phyloP scores from a whole-genome alignment of 2,797 vertebrate species.

The Cyprinella venusta region DNA sequence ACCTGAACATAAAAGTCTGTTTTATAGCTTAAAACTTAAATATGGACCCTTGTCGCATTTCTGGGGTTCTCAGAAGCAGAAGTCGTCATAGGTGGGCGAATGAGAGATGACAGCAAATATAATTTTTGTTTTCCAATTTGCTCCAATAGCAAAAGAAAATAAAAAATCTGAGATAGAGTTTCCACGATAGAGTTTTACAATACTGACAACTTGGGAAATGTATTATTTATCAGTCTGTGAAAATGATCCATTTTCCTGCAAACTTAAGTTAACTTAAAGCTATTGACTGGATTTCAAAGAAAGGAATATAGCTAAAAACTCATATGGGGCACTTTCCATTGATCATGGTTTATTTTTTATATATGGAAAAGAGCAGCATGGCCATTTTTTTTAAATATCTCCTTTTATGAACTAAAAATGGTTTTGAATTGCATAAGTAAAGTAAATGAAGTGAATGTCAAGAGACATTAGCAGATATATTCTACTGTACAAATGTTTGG shows the following conservation, averaged over 20 bases:
- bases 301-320: not conserved
- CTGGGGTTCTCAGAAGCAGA: not conserved
- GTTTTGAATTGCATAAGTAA: not conserved
- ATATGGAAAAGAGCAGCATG: not conserved
- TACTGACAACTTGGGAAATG: too few species aligned
- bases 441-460: not conserved
- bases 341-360: not conserved
- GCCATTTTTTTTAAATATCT: not conserved
- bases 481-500: not conserved
- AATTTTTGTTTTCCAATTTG: not conserved
- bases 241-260: too few species aligned
- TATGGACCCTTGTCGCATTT: not conserved
- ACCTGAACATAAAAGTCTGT: not conserved
- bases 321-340: not conserved
- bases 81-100: not conserved
- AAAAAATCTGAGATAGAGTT: not conserved
- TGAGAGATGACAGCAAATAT: too few species aligned
- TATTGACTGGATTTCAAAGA: not conserved
- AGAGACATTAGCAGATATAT: not conserved
- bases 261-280: not conserved
- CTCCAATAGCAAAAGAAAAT: not conserved
- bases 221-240: too few species aligned
- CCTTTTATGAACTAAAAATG: not conserved
- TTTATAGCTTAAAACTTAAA: not conserved
- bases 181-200: not conserved